phyloP scores from a whole-genome alignment of 2,888 invertebrate genomes.

The Meteorus cinctellus region DNA sequence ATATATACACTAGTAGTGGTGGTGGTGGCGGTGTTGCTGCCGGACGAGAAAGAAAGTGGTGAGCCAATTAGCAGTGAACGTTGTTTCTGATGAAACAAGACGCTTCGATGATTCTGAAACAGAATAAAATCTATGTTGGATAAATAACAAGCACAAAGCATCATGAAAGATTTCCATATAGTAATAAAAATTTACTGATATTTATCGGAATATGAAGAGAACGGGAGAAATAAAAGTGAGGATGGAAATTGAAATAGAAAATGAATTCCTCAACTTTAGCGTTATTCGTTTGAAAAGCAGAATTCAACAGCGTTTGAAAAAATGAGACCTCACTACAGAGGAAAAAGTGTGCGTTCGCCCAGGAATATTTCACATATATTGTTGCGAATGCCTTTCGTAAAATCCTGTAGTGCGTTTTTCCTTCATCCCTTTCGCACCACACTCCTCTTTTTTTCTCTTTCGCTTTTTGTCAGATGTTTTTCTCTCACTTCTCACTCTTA shows the following conservation, averaged over 20 bases:
- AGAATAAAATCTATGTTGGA: neutral
- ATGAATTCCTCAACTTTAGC: neutral
- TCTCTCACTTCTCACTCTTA: neutral
- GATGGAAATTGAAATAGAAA: constrained; percentile 36
- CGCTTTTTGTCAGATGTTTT: neutral
- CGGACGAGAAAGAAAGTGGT: constrained; percentile 19
- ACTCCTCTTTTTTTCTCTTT: neutral
- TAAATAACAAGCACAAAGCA: neutral
- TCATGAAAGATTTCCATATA: neutral
- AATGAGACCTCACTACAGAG: constrained; percentile 6
- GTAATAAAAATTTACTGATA: neutral
- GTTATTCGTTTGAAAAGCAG: constrained; percentile 20
- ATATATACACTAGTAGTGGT: neutral
- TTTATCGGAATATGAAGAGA: neutral
- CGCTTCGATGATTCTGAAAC: constrained; percentile 22
- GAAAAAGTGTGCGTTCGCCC: constrained; percentile 12
- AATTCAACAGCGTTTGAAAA: constrained; percentile 13
- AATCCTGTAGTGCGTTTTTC: constrained; percentile 10
- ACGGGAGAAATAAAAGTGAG: constrained; percentile 8
- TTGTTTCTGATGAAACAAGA: constrained; percentile 33
- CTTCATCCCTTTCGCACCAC: neutral
- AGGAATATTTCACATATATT: constrained; percentile 8
- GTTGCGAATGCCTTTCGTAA: constrained; percentile 1
- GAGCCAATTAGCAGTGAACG: constrained; percentile 39
- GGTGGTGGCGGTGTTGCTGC: neutral